Evolutionary conservation across 2,113 vertebrate genomes (phyloP).

Genomic region (Abramis brama): DNA sequence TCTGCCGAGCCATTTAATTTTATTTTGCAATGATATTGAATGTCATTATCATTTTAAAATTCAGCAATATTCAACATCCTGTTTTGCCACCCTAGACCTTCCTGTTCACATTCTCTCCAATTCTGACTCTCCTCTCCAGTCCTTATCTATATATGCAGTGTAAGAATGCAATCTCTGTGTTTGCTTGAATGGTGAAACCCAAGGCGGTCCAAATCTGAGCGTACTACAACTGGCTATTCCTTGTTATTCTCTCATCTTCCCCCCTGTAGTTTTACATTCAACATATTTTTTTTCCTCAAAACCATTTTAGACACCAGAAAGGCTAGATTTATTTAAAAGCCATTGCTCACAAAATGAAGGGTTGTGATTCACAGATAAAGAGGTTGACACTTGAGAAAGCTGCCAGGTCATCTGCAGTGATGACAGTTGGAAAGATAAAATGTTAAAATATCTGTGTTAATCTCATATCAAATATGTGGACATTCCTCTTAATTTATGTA

Average conservation of each 20-base stretch:
- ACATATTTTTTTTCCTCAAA: background rate
- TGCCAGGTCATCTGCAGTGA: background rate
- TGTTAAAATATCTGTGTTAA: too few relatives aligned
- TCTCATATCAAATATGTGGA: too few relatives aligned
- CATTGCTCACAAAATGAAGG: background rate
- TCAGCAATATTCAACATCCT: background rate
- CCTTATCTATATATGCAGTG: background rate
- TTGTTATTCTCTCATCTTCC: conserved; percentile 10
- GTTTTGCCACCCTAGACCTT: background rate
- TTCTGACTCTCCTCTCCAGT: conserved; percentile 11
- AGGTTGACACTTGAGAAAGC: background rate
- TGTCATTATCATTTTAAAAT: background rate
- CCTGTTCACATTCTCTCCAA: background rate
- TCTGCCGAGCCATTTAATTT: background rate
- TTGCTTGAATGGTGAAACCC: conserved; percentile 16
- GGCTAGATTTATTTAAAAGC: background rate
- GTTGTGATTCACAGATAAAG: background rate
- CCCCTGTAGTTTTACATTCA: background rate
- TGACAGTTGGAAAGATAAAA: background rate
- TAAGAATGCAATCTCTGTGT: conserved; percentile 6
- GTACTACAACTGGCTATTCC: conserved; percentile 3
- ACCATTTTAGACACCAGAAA: background rate
- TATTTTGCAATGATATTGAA: background rate
- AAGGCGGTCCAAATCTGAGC: conserved; percentile 40
- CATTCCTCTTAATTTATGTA: too few relatives aligned